phyloP scores from a whole-genome alignment of 2,113 vertebrate species.

The Sprattus sprattus region DNA sequence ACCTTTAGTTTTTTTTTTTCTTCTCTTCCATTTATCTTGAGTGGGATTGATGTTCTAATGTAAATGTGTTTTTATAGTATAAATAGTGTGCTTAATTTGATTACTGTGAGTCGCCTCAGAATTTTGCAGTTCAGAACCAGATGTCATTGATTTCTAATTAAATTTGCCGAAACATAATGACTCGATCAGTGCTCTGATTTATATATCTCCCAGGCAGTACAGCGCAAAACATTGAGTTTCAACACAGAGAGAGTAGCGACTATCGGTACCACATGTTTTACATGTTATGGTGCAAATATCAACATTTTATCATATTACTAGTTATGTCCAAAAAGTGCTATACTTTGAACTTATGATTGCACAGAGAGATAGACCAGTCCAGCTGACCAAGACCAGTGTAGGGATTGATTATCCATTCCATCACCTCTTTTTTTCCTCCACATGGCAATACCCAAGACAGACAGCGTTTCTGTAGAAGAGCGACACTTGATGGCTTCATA shows the following conservation, averaged over 20 bases:
- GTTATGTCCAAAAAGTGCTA: no score
- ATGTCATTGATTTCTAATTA: background rate
- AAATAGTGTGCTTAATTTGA: background rate
- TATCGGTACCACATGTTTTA: no score
- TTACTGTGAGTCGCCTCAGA: background rate
- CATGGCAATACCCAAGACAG: background rate
- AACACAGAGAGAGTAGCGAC: no score
- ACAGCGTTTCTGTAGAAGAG: background rate
- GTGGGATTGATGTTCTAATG: background rate
- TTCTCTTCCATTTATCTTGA: background rate
- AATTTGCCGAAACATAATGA: background rate
- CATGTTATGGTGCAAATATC: background rate
- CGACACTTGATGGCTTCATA: constrained; percentile 16
- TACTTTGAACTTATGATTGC: background rate
- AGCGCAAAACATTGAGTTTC: no score
- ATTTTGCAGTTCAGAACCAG: background rate
- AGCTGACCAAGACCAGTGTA: background rate
- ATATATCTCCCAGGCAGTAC: background rate
- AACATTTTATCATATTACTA: background rate
- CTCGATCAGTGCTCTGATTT: background rate
- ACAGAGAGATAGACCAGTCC: background rate
- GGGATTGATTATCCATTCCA: background rate
- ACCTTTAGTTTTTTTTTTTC: background rate
- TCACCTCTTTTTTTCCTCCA: background rate
- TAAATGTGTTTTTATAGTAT: background rate